A percentile compares a stretch with the other conserved stretches of the same genome.
phyloP scores from a whole-genome alignment of 2,888 invertebrate genomes.

The Drosophila putrida region DNA sequence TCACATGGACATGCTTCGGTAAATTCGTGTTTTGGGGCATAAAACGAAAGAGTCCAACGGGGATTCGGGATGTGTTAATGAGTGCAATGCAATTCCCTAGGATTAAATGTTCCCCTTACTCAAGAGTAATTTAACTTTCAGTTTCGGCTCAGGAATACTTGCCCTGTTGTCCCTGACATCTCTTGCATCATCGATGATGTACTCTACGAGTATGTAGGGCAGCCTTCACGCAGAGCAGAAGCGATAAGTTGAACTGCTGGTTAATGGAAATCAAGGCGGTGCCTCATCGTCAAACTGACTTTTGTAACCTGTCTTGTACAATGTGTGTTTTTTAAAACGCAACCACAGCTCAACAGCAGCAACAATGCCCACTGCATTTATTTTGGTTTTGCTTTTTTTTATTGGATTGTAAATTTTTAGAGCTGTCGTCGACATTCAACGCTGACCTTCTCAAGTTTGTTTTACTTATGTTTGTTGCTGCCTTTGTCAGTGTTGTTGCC shows the following conservation, averaged over 20 bases:
- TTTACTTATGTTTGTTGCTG: conserved; percentile 34
- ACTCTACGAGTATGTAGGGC: conserved; percentile 18
- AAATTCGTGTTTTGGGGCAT: conserved; percentile 35
- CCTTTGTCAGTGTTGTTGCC: conserved; percentile 44
- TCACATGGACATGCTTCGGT: conserved; percentile 65
- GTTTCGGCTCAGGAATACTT: conserved; percentile 22
- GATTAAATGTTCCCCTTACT: not conserved
- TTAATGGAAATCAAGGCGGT: conserved; percentile 16
- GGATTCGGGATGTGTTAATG: conserved; percentile 31
- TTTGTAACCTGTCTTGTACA: conserved; percentile 16
- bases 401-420: conserved; percentile 65
- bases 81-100: conserved; percentile 30
- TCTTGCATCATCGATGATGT: conserved; percentile 12
- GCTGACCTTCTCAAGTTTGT: conserved; percentile 77
- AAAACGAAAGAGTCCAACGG: conserved; percentile 21
- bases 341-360: conserved; percentile 15
- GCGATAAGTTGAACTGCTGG: conserved; percentile 5
- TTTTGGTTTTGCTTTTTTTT: conserved; percentile 23
- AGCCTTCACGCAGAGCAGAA: conserved; percentile 60
- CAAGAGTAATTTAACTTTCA: conserved; percentile 40
- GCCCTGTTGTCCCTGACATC: conserved; percentile 46
- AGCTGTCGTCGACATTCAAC: conserved; percentile 50
- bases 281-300: conserved; percentile 38
- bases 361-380: conserved; percentile 21
- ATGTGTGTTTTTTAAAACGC: conserved; percentile 28